Evolutionary conservation across 2,113 vertebrate species (phyloP), one percentile per base, ranked within the genome.

Genomic region (rat (Rattus norvegicus)): DNA sequence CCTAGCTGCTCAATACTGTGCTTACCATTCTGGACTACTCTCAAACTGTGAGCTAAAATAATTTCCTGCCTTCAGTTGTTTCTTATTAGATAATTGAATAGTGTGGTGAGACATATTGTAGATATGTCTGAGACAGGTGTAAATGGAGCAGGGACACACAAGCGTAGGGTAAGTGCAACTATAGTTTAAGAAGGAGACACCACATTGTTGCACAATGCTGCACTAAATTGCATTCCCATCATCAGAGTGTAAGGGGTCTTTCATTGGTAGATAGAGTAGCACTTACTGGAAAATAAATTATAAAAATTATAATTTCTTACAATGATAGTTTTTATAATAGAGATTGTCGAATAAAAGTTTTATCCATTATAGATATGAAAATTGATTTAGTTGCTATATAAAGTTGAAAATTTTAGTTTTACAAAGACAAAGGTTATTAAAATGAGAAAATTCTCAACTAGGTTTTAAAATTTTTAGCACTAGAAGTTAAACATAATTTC

Each of bases 291-390:
- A 47, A 80, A 91, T 86, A 80, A 94, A 61, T 80, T 63, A 20
- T 86, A 67, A 17, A 84, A 56, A 2, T 49, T 88, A 67, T 95
- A 93, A 39, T n/a, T 84, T 93, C 56, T 11, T 92, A 59, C 93
- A 59, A 91, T n/a, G 77, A 7, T 5, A 92, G 88, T 76, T 93
- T 96, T 94, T 67, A 88, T 77, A 67, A 69, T 52, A 49, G 30
- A 96, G 36, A 72, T 52, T 69, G 26, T 61, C 83, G 61, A 67
- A 76, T 63, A 88, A 80, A 20, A 86, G 20, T 77, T 63, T 39
- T 10, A 72, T 61, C 56, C 30, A 91, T 28, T 92, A 54, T 19
- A 8, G 56, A 20, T n/a, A 0, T 94, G 8, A 52, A 6, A 63
- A 59, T 39, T 75, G 33, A 77, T 43, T 20, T 26, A 14, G 19